Evolutionary conservation across 2,113 vertebrate species (phyloP).

Genomic region (Varanus salvator): DNA sequence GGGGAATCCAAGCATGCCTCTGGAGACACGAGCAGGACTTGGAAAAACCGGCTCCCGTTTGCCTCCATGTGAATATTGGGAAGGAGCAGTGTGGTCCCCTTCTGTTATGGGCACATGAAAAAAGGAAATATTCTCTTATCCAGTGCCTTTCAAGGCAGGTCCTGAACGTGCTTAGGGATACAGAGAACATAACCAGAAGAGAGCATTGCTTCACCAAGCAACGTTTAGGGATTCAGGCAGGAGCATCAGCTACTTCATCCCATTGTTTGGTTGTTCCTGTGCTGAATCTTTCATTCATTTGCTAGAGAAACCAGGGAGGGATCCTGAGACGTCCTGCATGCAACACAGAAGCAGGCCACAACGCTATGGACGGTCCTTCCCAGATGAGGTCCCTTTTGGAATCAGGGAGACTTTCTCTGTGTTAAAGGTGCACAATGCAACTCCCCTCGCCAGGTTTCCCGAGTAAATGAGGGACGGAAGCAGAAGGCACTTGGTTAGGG

Average conservation of each 20-base stretch:
- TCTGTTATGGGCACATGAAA: not conserved
- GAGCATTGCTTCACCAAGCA: not conserved
- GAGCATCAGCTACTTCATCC: not conserved
- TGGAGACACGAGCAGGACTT: not conserved
- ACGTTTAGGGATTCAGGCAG: not conserved
- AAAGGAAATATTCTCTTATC: not conserved
- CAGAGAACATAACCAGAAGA: not conserved
- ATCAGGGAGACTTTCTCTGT: too few species aligned
- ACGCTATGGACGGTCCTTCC: too few species aligned
- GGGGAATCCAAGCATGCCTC: constrained; percentile 24
- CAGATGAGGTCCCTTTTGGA: not conserved
- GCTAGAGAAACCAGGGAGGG: too few species aligned
- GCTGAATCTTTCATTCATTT: too few species aligned
- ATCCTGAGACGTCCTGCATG: too few species aligned
- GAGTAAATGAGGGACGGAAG: constrained; percentile 1
- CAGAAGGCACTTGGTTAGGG: not conserved
- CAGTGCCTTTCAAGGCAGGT: not conserved
- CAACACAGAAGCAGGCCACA: too few species aligned
- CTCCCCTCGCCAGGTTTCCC: constrained; percentile 14
- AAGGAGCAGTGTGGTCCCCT: not conserved
- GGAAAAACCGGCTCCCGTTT: not conserved
- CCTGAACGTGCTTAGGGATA: not conserved
- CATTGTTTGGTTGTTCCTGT: too few species aligned
- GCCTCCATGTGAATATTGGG: not conserved
- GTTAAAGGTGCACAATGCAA: too few species aligned